Base-by-base conservation (phyloP, 2,797 vertebrate genomes). In the Champsocephalus gunnari region DNA sequence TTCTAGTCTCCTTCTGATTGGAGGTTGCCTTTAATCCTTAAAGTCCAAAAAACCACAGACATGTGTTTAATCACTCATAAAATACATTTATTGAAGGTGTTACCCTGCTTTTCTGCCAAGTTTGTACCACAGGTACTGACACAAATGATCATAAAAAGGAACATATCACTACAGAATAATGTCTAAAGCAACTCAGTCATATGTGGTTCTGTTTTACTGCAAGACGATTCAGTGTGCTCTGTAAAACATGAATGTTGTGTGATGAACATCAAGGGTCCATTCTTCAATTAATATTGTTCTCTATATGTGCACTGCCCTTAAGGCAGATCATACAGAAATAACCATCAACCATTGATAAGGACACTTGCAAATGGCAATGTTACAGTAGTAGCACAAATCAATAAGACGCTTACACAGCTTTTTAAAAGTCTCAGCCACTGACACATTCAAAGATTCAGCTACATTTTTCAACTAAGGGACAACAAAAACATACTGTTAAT, bases 371-470 rank as follows among this genome's bases (percentile, higher is more conserved):
- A 38, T 38, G 34, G 8, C 34, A 38, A 38, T 38, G 34, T 38
- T 6, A 66, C 60, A 34, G 8, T 65, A 69, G 73, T 65, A 60
- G 19, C 24, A 64, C 5, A 55, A 78, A 74, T 71, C 74, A 77
- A 28, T 80, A 16, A 53, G 55, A 78, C n/a, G 48, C 19, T 65
- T 60, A 50, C n/a, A 32, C n/a, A 64, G 66, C 47, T 68, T 28
- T 19, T 59, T 48, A 9, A 9, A 13, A 56, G 17, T 4, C 50
- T 47, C n/a, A 47, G 28, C 64, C 57, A 54, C 9, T 38, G n/a
- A 51, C 11, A n/a, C n/a, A 56, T 34, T 60, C 16, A 59, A 12
- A 12, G n/a, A 51, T 47, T 51, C 50, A 32, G 21, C n/a, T 17
- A 55, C 43, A 7, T 43, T 11, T 67, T 47, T 24, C 58, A 5